These are phyloP conservation scores for Phyllopteryx taeniolatus DNA, from an alignment of 2,113 vertebrate species.

Conservation along the genomic window DNA sequence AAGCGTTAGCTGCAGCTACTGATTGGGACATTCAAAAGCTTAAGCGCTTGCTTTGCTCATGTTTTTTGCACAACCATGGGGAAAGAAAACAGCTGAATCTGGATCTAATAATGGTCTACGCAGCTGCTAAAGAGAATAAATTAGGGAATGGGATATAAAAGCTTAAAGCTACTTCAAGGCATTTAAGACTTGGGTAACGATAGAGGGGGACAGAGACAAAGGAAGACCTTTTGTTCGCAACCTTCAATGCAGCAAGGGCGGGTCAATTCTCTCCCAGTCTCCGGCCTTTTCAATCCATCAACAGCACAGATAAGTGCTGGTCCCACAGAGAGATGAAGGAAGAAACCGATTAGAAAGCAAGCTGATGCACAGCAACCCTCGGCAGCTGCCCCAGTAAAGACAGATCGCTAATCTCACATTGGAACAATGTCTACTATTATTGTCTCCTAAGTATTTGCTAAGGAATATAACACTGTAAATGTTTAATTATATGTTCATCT, in stretches of 20 bases:
- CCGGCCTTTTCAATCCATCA: conserved; percentile 49
- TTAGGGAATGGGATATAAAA: conserved; percentile 31
- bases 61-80: conserved; percentile 37
- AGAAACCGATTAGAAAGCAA: conserved; percentile 60
- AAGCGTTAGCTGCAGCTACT: conserved; percentile 25
- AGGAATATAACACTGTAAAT: not conserved
- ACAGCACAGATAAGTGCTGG: conserved; percentile 50
- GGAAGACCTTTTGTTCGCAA: conserved; percentile 54
- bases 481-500: not conserved
- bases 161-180: conserved; percentile 35
- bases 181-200: conserved; percentile 34
- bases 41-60: conserved; percentile 23
- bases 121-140: conserved; percentile 35
- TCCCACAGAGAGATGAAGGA: conserved; percentile 57
- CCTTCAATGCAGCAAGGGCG: conserved; percentile 33
- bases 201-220: conserved; percentile 30
- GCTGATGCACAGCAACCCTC: conserved; percentile 51
- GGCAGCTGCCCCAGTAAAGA: conserved; percentile 29
- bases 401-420: conserved; percentile 31
- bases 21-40: conserved; percentile 41
- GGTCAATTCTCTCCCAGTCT: conserved; percentile 41
- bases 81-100: conserved; percentile 54
- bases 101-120: conserved; percentile 43
- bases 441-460: conserved; percentile 11
- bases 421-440: conserved; percentile 20